These are phyloP conservation scores for Rhorus exstirpatorius DNA, from an alignment of 2,888 invertebrate genomes.

Conservation along the genomic window DNA sequence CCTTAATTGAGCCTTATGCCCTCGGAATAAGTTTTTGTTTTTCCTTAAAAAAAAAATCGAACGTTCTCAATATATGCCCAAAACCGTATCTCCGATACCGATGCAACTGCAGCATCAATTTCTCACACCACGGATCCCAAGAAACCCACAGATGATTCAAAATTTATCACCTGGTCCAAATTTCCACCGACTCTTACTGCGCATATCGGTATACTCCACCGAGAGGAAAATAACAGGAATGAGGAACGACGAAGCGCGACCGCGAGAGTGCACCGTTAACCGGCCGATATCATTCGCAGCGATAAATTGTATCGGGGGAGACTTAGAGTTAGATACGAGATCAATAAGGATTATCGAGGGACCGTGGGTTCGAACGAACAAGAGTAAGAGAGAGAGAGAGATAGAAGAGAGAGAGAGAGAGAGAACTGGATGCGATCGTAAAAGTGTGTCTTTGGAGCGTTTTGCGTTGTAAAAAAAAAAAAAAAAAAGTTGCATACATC, in stretches of 20 bases:
- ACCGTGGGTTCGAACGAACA: slow-evolving; percentile 39
- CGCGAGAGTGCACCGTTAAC: slow-evolving; percentile 69
- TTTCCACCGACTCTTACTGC: slow-evolving; percentile 10
- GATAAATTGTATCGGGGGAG: slow-evolving; percentile 69
- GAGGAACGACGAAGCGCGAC: slow-evolving; percentile 47
- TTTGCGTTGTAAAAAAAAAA: not conserved
- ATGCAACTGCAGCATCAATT: too few relatives aligned
- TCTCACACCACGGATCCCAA: too few relatives aligned
- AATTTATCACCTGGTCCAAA: slow-evolving; percentile 8
- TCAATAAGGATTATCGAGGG: slow-evolving; percentile 64
- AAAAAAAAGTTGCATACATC: not conserved
- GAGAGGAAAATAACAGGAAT: slow-evolving; percentile 33
- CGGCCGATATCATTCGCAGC: slow-evolving; percentile 70
- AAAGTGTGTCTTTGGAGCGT: slow-evolving; percentile 20
- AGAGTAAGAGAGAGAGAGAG: not conserved
- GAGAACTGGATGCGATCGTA: slow-evolving; percentile 10
- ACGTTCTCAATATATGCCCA: too few relatives aligned
- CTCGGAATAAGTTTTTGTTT: too few relatives aligned
- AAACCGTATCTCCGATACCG: too few relatives aligned
- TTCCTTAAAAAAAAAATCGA: too few relatives aligned
- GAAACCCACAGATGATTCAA: not conserved
- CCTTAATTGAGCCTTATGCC: too few relatives aligned
- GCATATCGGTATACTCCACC: slow-evolving; percentile 12
- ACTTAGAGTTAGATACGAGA: slow-evolving; percentile 68
- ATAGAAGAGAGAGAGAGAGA: not conserved